Evolutionary conservation across 1,140 invertebrate genomes (phyloP).

Genomic region (Zaprionus ghesquierei): DNA sequence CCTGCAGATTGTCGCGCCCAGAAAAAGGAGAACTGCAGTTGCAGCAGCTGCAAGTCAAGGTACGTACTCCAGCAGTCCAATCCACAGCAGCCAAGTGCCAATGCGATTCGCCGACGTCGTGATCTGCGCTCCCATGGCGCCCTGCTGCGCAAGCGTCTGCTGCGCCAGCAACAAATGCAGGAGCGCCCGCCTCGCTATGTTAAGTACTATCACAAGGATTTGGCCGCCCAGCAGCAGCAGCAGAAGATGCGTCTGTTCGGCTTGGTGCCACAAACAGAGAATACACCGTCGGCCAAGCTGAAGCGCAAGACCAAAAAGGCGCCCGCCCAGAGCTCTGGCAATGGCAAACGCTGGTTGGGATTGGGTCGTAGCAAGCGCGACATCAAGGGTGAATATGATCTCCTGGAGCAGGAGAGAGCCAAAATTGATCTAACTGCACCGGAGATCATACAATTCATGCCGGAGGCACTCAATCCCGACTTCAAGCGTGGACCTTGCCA

Average conservation of each 20-base stretch:
- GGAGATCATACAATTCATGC: constrained; percentile 79
- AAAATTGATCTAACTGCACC: constrained; percentile 67
- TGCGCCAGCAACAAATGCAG: constrained; percentile 64
- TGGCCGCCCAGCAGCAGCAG: constrained; percentile 39
- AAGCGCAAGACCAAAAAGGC: constrained; percentile 69
- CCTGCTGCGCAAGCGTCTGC: constrained; percentile 51
- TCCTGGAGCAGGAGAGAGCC: constrained; percentile 65
- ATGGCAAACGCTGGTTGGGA: constrained; percentile 31
- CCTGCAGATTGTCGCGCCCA: constrained; percentile 57
- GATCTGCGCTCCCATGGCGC: constrained; percentile 48
- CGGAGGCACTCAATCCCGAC: constrained; percentile 66
- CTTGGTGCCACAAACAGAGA: constrained; percentile 14
- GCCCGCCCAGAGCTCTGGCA: background rate
- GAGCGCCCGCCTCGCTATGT: constrained; percentile 63
- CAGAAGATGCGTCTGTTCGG: constrained; percentile 42
- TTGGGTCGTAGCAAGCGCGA: constrained; percentile 58
- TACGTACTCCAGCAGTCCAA: constrained; percentile 51
- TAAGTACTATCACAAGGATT: constrained; percentile 71
- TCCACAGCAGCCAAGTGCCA: constrained; percentile 25
- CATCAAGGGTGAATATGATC: constrained; percentile 76
- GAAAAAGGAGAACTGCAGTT: constrained; percentile 48
- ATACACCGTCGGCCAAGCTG: background rate
- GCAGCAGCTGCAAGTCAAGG: constrained; percentile 70
- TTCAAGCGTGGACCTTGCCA: constrained; percentile 70
- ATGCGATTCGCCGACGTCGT: constrained; percentile 65